Evolutionary conservation across 2,113 vertebrate genomes (phyloP), one percentile per base, ranked within the genome.

Genomic region (Donacobius atricapilla): DNA sequence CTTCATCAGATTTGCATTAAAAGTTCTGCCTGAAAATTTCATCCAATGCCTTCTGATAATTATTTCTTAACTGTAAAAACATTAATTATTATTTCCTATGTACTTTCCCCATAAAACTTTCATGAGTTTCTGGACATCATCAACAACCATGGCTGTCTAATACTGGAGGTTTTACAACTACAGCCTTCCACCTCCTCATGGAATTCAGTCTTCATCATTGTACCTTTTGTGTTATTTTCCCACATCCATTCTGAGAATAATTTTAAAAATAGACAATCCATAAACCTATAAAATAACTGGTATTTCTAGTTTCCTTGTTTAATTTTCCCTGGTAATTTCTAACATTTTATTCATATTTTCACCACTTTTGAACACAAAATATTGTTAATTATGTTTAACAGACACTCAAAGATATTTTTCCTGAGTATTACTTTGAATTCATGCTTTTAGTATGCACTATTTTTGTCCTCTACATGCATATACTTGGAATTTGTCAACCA

Each of bases 21-120:
- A 72, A 33, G 44, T 90, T 45, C 24, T 72, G 72, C 50, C 25
- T 72, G 25, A 83, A 76, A 61, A 45, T 90, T 90, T 77, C 10
- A 56, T 95, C 64, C 58, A 48, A 5, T 90, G 40, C 7, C 53
- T 48, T 60, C 61, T 68, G 57, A 90, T 61, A 73, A 37, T 65
- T 83, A 44, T 65, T 80, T 88, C 65, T 79, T 50, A 66, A 57
- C 50, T 60, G n/a, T 28, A 56, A 81, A 91, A 94, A 60, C 27
- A 64, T 7, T 87, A 40, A 87, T 94, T 75, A 61, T 65, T 87
- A 45, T 86, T 85, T 88, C 40, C 25, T 37, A 45, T 27, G 5
- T 73, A 28, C 6, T 31, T 84, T 45, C 3, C 2, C 12, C 8
- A 57, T 51, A 65, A 90, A 92, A 65, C 9, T 27, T 65, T 77